A percentile compares a stretch with the other conserved stretches of the same genome.
phyloP scores from a whole-genome alignment of 2,888 invertebrate species.

The Mantis religiosa region DNA sequence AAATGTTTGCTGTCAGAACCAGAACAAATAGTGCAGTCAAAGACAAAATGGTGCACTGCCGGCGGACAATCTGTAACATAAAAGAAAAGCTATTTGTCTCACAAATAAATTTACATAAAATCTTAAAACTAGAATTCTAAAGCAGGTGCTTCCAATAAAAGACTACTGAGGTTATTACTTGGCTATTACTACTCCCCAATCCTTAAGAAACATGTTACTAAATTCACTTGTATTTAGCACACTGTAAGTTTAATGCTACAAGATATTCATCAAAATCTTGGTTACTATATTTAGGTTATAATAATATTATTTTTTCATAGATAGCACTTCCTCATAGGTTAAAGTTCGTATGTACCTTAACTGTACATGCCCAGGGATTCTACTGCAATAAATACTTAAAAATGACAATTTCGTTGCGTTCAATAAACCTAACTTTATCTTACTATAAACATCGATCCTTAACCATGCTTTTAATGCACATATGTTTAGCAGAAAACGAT shows the following conservation, averaged over 20 bases:
- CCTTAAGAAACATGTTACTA: too few species aligned
- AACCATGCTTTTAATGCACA: neutral
- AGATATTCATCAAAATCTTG: neutral
- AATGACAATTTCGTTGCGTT: neutral
- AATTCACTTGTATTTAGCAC: too few species aligned
- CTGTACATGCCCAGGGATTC: neutral
- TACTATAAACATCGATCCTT: neutral
- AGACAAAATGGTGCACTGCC: conserved; percentile 41
- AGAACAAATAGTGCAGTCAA: conserved; percentile 42
- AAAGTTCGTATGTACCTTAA: neutral
- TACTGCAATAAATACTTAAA: neutral
- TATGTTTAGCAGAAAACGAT: neutral
- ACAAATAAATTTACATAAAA: neutral
- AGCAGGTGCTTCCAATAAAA: too few species aligned
- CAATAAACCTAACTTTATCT: neutral
- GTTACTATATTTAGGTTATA: neutral
- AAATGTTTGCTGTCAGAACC: conserved; percentile 42
- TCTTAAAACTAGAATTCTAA: too few species aligned
- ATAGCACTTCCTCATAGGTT: neutral
- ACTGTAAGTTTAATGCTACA: too few species aligned
- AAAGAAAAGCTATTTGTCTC: neutral
- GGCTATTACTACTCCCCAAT: too few species aligned
- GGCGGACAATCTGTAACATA: conserved; percentile 42
- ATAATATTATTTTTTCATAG: neutral
- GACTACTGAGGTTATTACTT: too few species aligned